phyloP scores from a whole-genome alignment of 2,888 invertebrate species.

The Caenorhabditis uteleia region DNA sequence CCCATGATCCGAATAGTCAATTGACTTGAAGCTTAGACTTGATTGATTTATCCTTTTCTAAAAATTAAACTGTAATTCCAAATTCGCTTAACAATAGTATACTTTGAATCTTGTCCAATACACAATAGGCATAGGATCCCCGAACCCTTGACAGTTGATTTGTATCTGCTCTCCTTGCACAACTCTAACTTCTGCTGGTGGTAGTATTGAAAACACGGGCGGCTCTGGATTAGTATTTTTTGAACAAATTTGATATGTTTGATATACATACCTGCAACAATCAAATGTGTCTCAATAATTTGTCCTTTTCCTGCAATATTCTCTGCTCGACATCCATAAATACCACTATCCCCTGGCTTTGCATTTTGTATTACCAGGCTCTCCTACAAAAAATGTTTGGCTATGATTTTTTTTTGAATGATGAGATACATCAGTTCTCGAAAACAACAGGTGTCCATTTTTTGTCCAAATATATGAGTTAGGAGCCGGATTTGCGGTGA shows the following conservation, averaged over 20 bases:
- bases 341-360: constrained; percentile 54
- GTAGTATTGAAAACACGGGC: constrained; percentile 51
- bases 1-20: constrained; percentile 58
- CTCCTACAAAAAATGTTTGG: constrained; percentile 7
- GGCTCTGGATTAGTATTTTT: constrained; percentile 42
- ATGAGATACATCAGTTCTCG: constrained; percentile 14
- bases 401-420: not conserved
- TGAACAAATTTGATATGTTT: not conserved
- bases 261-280: constrained; percentile 51
- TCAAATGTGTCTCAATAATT: constrained; percentile 60
- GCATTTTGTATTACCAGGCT: constrained; percentile 31
- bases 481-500: constrained; percentile 65
- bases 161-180: constrained; percentile 49
- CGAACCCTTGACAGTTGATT: constrained; percentile 62
- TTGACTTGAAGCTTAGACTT: constrained; percentile 40
- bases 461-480: constrained; percentile 60
- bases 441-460: constrained; percentile 56
- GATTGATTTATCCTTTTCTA: constrained; percentile 52
- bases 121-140: constrained; percentile 63
- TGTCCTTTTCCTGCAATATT: constrained; percentile 60
- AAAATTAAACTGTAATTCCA: constrained; percentile 11
- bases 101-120: constrained; percentile 63
- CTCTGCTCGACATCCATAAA: constrained; percentile 61
- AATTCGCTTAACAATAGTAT: not conserved
- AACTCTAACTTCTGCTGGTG: constrained; percentile 54